phyloP scores from a whole-genome alignment of 2,797 vertebrate genomes.

The Hippocampus kuda region DNA sequence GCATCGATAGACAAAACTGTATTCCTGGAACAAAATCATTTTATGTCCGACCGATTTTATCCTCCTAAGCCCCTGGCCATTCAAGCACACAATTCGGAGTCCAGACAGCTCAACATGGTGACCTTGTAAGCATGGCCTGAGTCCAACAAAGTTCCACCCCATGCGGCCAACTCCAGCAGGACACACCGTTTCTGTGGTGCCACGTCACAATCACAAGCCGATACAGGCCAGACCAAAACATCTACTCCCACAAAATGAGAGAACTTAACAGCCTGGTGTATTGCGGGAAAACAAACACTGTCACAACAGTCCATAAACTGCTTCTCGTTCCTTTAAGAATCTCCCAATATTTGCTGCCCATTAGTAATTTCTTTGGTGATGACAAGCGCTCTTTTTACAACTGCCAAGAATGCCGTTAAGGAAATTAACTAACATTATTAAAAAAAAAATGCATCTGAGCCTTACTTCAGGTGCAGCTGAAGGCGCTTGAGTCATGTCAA shows the following conservation, averaged over 20 bases:
- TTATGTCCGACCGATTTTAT: constrained; percentile 8
- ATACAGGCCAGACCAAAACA: background rate
- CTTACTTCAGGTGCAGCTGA: too few species aligned
- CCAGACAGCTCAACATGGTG: constrained; percentile 44
- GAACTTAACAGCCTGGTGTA: constrained; percentile 8
- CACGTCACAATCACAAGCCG: constrained; percentile 4
- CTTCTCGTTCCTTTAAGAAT: background rate
- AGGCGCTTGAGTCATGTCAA: too few species aligned
- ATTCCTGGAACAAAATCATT: background rate
- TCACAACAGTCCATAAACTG: background rate
- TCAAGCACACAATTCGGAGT: constrained; percentile 30
- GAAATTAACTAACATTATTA: too few species aligned
- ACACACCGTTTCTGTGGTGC: constrained; percentile 21
- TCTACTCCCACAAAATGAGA: background rate
- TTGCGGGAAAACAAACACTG: constrained; percentile 6
- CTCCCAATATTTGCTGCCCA: too few species aligned
- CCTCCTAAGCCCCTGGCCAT: constrained; percentile 9
- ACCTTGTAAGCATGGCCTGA: constrained; percentile 29
- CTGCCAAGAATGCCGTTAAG: too few species aligned
- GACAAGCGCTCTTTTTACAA: too few species aligned
- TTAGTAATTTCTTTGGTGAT: too few species aligned
- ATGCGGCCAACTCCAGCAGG: constrained; percentile 20
- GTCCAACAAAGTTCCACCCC: constrained; percentile 41
- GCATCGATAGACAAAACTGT: constrained; percentile 7
- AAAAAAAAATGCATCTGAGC: too few species aligned